Evolutionary conservation across 2,888 invertebrate species (phyloP).

Genomic region (Homarus gammarus): DNA sequence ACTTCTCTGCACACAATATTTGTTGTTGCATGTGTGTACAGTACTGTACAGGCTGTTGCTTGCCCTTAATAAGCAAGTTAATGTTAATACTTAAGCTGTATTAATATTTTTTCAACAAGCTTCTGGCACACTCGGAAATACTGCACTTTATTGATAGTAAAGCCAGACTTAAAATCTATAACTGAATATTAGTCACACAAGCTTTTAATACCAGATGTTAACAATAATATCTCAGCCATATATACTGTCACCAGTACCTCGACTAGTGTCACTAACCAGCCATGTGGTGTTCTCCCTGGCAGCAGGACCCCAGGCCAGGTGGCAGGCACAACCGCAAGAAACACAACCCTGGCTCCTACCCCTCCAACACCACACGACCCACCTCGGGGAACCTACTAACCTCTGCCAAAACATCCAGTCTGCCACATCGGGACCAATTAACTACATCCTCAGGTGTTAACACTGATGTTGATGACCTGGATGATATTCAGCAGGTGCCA

Average conservation of each 20-base stretch:
- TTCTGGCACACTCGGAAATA: not conserved
- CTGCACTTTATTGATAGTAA: not conserved
- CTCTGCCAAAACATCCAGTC: conserved; percentile 5
- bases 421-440: not conserved
- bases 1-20: not conserved
- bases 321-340: not conserved
- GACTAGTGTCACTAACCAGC: not conserved
- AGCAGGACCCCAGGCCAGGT: conserved; percentile 11
- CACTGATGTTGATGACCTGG: conserved; percentile 26
- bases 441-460: conserved; percentile 19
- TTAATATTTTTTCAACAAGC: not conserved
- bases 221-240: not conserved
- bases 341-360: conserved; percentile 8
- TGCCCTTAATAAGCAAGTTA: not conserved
- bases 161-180: not conserved
- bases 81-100: not conserved
- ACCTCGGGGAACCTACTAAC: conserved; percentile 1
- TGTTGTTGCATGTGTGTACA: not conserved
- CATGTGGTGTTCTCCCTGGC: not conserved
- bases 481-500: conserved; percentile 61
- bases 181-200: not conserved
- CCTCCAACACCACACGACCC: not conserved
- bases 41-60: not conserved
- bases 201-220: not conserved
- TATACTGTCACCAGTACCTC: not conserved